Conservation (phyloP, 2,113 vertebrate species). For the Plotosus lineatus region DNA sequence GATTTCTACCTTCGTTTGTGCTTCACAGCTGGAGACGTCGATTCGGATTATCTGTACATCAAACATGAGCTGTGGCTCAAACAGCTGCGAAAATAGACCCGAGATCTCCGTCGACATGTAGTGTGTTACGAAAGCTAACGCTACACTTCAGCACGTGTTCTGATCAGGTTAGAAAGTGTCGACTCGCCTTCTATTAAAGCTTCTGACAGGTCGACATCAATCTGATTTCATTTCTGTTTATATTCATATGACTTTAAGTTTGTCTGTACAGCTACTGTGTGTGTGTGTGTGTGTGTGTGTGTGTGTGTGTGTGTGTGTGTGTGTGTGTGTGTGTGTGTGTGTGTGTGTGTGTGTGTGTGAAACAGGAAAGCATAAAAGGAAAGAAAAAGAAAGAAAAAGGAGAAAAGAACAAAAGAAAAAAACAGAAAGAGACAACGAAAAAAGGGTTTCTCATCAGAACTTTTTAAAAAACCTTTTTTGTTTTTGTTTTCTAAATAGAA, state of each 20-base stretch:
- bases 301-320: too few species aligned
- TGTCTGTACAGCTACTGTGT: not conserved
- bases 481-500: too few species aligned
- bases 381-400: not conserved
- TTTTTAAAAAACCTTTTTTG: too few species aligned
- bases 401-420: not conserved
- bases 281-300: too few species aligned
- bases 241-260: not conserved
- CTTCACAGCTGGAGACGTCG: slow-evolving; percentile 12
- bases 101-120: not conserved
- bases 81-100: slow-evolving; percentile 32
- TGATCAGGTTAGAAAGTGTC: not conserved
- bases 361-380: not conserved
- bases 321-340: too few species aligned
- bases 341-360: too few species aligned
- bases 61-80: not conserved
- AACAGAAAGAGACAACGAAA: not conserved
- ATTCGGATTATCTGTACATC: slow-evolving; percentile 9
- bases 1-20: slow-evolving; percentile 57
- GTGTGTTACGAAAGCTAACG: not conserved
- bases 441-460: too few species aligned
- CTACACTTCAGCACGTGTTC: not conserved
- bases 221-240: not conserved
- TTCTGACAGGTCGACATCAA: too few species aligned
- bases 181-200: not conserved